These are phyloP conservation scores for Bombus sylvicola DNA, from an alignment of 1,140 invertebrate genomes.

Conservation along the genomic window DNA sequence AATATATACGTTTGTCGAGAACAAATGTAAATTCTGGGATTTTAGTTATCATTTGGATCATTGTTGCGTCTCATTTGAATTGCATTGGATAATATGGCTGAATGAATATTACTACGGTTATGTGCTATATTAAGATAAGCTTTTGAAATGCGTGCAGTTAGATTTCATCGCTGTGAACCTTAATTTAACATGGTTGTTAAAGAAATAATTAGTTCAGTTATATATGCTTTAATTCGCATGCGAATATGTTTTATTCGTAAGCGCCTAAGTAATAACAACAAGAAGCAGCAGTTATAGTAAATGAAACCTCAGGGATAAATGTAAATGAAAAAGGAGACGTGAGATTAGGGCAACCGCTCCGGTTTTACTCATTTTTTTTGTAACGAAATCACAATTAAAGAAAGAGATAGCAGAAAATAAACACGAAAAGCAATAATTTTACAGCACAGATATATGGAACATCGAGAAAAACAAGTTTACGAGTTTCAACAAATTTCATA, in stretches of 20 bases:
- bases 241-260: too few relatives aligned
- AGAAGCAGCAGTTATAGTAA: neutral
- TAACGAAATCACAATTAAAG: too few relatives aligned
- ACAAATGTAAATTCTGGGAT: neutral
- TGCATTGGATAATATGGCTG: neutral
- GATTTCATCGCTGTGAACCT: neutral
- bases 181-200: neutral
- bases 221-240: too few relatives aligned
- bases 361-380: too few relatives aligned
- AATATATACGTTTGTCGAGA: neutral
- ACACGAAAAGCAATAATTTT: too few relatives aligned
- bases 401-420: too few relatives aligned
- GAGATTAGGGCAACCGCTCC: too few relatives aligned
- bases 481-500: too few relatives aligned
- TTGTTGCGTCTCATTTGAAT: constrained; percentile 2
- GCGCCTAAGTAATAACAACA: neutral
- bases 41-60: neutral
- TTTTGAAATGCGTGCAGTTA: neutral
- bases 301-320: too few relatives aligned
- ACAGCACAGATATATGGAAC: too few relatives aligned
- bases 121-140: neutral
- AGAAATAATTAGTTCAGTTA: neutral
- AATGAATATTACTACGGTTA: neutral
- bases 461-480: too few relatives aligned
- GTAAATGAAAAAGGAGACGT: too few relatives aligned